Evolutionary conservation across 37 sponge, comb jelly and placozoan genomes (phyloP), one percentile per base, ranked within the genome.

Genomic region (Haliclona indistincta): DNA sequence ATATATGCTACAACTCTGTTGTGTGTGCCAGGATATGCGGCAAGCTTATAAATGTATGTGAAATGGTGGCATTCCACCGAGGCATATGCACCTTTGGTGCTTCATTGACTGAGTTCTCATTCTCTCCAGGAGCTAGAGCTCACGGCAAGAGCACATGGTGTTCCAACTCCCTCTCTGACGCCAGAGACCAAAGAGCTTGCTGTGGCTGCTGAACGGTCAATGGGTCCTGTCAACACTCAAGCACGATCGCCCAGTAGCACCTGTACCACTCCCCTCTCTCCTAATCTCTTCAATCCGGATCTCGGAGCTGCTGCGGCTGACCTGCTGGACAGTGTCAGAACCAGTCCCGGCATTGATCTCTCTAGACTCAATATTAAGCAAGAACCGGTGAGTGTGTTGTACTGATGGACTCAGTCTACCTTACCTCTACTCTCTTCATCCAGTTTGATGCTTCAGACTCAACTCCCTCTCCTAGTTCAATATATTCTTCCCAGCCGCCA

Each of bases 151-250:
- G 90, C 88, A 19, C 94, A 93, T 38, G 86, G 86, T 30, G 80
- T 89, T 25, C 71, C 91, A 40, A 93, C 94, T 19, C 89, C 86
- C n/a, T 80, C 94, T 22, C 75, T 89, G 30, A 93, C 35, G 37
- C 83, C 90, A 0, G 94, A 88, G 58, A 93, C 94, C 5, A 81
- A 85, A 23, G 45, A 83, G 38, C 61, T 92, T 25, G 93, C 93
- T 4, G 88, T 82, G 41, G 81, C 83, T 13, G 93, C 90, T 2
- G 90, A 89, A n/a, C 68, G 75, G 33, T 75, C 75, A 19, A 30
- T 84, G 25, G 90, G 90, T 0, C 42, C 76, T 35, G 67, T 75
- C 45, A 84, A 78, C 22, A 78, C 85, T 35, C 63, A 66, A 11
- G 63, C 74, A 28, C 70, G 64, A 39, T 76, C 78, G 13, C 85